These are phyloP conservation scores for Pavo muticus DNA, from an alignment of 2,113 vertebrate species.

Conservation along the genomic window DNA sequence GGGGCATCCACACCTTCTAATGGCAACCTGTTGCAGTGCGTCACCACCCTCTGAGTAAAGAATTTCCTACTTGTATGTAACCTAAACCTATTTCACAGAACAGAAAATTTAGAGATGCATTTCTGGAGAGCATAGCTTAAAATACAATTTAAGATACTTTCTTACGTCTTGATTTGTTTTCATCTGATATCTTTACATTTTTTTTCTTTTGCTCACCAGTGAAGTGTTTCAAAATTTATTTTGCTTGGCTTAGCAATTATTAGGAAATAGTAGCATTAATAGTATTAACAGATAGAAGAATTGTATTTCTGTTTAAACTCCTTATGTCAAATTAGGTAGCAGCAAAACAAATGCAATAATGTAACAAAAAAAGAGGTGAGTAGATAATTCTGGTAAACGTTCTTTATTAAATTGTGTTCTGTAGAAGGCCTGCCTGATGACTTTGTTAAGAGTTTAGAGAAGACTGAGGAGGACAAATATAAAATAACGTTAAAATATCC, in stretches of 20 bases:
- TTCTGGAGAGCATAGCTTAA: background rate
- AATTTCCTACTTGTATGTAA: background rate
- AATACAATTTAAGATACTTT: background rate
- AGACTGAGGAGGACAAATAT: slow-evolving; percentile 78
- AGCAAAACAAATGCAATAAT: background rate
- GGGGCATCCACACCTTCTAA: background rate
- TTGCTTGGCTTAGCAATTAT: background rate
- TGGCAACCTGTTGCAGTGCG: background rate
- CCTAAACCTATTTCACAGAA: background rate
- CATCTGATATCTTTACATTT: background rate
- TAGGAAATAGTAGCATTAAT: background rate
- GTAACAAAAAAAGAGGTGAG: background rate
- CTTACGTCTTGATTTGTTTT: background rate
- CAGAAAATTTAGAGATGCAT: background rate
- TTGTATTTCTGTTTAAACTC: background rate
- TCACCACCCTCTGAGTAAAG: background rate
- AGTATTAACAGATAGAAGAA: background rate
- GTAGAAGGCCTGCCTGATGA: slow-evolving; percentile 88
- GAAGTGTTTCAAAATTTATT: background rate
- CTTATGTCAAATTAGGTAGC: background rate
- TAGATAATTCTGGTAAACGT: background rate
- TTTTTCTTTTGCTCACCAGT: background rate
- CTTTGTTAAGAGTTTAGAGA: slow-evolving; percentile 88
- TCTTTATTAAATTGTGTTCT: slow-evolving; percentile 51
- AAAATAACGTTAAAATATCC: slow-evolving; percentile 93